Evolutionary conservation across 2,113 vertebrate genomes (phyloP).

Genomic region (Apteryx mantelli): DNA sequence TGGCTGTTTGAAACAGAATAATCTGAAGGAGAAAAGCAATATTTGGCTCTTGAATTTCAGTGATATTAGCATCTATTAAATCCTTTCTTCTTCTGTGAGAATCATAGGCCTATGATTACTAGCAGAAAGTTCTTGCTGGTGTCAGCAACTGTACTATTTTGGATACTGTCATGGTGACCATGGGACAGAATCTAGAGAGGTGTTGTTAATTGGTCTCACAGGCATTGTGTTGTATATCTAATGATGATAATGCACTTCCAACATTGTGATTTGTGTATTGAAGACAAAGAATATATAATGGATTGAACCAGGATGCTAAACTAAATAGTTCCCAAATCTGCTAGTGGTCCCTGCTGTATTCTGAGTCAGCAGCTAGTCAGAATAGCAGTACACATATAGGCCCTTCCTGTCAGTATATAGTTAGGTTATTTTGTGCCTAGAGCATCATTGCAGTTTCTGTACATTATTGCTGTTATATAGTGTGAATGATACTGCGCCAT

Average conservation of each 20-base stretch:
- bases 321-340: neutral
- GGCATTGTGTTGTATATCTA: neutral
- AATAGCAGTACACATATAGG: neutral
- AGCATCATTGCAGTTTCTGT: neutral
- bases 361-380: neutral
- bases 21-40: neutral
- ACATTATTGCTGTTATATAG: neutral
- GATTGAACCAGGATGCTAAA: neutral
- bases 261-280: neutral
- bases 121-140: neutral
- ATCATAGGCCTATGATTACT: neutral
- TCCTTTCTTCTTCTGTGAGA: neutral
- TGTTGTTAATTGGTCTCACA: neutral
- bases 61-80: neutral
- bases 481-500: neutral
- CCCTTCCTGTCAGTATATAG: neutral
- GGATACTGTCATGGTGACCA: neutral
- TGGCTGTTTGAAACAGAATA: neutral
- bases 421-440: slow-evolving; percentile 16
- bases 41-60: neutral
- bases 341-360: neutral
- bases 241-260: neutral
- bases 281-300: neutral
- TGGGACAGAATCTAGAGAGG: neutral
- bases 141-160: neutral